Conservation (phyloP, 2,797 vertebrate genomes). For the Neosilurus hyrtlii region DNA sequence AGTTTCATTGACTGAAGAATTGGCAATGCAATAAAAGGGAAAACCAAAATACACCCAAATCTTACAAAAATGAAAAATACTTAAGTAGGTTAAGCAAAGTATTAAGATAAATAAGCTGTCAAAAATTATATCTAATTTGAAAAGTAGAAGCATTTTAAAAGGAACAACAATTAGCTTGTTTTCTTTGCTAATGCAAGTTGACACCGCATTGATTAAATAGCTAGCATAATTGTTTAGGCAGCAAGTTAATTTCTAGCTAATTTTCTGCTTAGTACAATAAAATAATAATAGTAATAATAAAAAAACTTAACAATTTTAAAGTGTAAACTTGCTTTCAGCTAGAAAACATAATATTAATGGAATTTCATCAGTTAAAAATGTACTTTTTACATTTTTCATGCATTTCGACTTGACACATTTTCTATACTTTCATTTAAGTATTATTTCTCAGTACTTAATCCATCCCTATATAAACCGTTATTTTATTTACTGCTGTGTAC, state of each 20-base stretch:
- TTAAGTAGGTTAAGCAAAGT: too few relatives aligned
- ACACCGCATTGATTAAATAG: neutral
- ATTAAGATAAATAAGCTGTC: too few relatives aligned
- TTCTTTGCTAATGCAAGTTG: conserved; percentile 1
- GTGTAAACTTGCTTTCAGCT: neutral
- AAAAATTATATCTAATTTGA: neutral
- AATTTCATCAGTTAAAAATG: neutral
- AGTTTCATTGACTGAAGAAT: neutral
- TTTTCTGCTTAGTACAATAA: too few relatives aligned
- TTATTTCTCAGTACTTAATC: neutral
- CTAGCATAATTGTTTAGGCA: neutral
- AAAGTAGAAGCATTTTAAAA: neutral
- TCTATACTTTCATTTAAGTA: neutral
- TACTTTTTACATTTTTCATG: neutral
- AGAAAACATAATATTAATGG: neutral
- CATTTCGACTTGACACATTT: neutral
- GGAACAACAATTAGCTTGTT: neutral
- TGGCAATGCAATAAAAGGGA: neutral
- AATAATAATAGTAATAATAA: neutral
- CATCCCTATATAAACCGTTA: neutral
- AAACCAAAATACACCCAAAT: too few relatives aligned
- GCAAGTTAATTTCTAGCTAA: neutral
- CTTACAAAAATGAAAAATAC: too few relatives aligned
- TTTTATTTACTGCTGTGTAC: neutral
- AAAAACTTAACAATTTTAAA: neutral